phyloP scores from a whole-genome alignment of 2,888 invertebrate genomes.

The Nycteola revayana region DNA sequence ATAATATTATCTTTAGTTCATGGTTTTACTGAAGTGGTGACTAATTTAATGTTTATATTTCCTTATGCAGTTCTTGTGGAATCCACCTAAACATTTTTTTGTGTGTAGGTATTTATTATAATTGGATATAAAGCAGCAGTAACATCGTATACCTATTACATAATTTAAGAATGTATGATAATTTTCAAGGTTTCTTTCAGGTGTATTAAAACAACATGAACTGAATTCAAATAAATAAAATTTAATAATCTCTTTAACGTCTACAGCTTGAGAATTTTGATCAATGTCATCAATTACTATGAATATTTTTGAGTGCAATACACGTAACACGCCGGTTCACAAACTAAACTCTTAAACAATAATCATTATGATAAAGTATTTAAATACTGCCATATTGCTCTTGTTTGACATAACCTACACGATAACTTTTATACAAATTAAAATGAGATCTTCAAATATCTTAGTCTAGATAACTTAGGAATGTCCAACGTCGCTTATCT shows the following conservation, averaged over 20 bases:
- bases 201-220: background rate
- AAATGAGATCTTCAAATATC: constrained; percentile 17
- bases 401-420: constrained; percentile 52
- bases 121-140: too few relatives aligned
- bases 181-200: too few relatives aligned
- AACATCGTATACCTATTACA: too few relatives aligned
- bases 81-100: too few relatives aligned
- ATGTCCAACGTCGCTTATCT: constrained; percentile 18
- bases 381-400: constrained; percentile 68
- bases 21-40: too few relatives aligned
- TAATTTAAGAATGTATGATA: too few relatives aligned
- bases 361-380: constrained; percentile 28
- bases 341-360: constrained; percentile 26
- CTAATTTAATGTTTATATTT: too few relatives aligned
- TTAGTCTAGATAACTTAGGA: constrained; percentile 29
- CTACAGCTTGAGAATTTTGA: constrained; percentile 59
- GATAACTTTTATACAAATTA: constrained; percentile 30
- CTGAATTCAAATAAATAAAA: constrained; percentile 75
- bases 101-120: too few relatives aligned
- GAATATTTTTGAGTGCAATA: constrained; percentile 41
- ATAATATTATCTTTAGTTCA: too few relatives aligned
- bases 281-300: constrained; percentile 41
- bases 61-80: too few relatives aligned
- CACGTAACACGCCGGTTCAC: constrained; percentile 25
- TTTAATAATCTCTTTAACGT: constrained; percentile 72